Evolutionary conservation across 2,888 invertebrate genomes (phyloP).

Genomic region (Pteria penguin): DNA sequence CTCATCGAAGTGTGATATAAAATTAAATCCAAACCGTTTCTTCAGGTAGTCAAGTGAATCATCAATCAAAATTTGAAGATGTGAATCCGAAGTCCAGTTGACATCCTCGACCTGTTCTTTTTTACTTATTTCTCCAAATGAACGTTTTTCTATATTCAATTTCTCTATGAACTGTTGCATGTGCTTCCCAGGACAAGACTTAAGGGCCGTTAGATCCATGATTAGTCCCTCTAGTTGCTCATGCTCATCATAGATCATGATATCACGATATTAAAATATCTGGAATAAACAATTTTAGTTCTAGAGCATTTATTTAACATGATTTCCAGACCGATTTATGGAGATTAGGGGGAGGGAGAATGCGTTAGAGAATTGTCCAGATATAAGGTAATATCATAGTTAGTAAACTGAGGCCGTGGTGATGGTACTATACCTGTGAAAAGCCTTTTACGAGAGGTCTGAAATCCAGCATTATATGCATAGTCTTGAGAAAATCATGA

Average conservation of each 20-base stretch:
- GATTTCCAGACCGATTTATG: background rate
- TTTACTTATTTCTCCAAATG: background rate
- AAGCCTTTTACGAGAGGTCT: background rate
- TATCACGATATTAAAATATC: background rate
- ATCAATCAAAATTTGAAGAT: background rate
- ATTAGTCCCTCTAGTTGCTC: background rate
- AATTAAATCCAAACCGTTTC: background rate
- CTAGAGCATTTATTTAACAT: background rate
- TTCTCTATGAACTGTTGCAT: background rate
- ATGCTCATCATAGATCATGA: background rate
- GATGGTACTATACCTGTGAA: background rate
- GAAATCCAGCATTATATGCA: background rate
- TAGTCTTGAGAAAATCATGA: background rate
- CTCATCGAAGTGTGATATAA: background rate
- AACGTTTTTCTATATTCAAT: background rate
- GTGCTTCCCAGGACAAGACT: too few relatives aligned
- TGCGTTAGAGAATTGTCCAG: background rate
- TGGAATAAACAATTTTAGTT: background rate
- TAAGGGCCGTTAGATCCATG: background rate
- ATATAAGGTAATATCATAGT: background rate
- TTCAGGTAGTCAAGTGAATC: background rate
- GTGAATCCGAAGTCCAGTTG: background rate
- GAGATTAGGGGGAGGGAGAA: background rate
- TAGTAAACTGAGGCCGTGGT: too few relatives aligned
- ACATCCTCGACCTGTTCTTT: background rate